Conservation (phyloP, 2,113 vertebrate species). For the Archocentrus centrarchus region DNA sequence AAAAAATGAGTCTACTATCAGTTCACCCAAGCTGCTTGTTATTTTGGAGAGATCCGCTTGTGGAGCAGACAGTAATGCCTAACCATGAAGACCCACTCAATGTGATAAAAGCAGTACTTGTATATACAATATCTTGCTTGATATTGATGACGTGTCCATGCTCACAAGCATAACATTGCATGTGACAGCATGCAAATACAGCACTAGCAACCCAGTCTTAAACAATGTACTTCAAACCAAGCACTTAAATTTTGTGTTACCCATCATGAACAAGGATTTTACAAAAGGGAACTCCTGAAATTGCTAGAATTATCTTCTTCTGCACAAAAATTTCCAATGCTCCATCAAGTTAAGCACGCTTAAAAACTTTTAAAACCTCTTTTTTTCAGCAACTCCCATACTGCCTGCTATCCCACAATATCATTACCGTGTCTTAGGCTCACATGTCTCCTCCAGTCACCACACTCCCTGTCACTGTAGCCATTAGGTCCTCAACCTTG, state of each 20-base stretch:
- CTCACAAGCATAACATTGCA: background rate
- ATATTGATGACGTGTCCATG: background rate
- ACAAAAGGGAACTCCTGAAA: background rate
- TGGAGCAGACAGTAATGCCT: background rate
- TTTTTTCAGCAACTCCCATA: background rate
- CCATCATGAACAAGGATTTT: background rate
- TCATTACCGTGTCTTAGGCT: background rate
- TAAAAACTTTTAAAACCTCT: background rate
- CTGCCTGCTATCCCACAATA: background rate
- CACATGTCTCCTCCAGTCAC: background rate
- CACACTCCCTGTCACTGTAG: background rate
- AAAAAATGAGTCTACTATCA: background rate
- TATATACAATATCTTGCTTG: background rate
- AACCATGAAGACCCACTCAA: background rate
- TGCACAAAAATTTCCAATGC: background rate
- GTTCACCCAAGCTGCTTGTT: conserved; percentile 1
- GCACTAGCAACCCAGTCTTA: background rate
- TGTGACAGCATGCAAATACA: background rate
- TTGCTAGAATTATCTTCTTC: no score
- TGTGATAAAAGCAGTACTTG: background rate
- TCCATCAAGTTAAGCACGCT: background rate
- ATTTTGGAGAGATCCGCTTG: background rate
- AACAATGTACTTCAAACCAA: background rate
- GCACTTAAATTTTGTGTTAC: conserved; percentile 4
- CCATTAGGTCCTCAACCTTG: background rate